Evolutionary conservation across 2,113 vertebrate species (phyloP).

Genomic region (Tachysurus fulvidraco): DNA sequence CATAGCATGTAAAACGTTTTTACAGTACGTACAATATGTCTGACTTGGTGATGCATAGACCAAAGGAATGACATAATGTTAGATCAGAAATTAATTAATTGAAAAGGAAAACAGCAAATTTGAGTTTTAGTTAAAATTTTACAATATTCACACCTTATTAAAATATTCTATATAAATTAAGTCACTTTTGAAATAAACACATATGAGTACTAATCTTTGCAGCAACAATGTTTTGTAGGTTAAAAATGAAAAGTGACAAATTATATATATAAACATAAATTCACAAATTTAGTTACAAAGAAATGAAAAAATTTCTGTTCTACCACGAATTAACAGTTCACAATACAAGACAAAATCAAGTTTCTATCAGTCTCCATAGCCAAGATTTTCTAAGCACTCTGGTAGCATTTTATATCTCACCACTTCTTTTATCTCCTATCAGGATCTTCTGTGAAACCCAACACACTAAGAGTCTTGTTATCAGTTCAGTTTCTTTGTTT

Average conservation of each 20-base stretch:
- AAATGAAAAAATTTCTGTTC: neutral
- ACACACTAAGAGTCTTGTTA: neutral
- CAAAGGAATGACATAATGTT: neutral
- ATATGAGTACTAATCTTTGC: neutral
- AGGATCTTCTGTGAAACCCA: neutral
- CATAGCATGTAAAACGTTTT: slow-evolving; percentile 15
- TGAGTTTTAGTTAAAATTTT: neutral
- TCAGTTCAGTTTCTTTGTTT: neutral
- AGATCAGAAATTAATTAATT: neutral
- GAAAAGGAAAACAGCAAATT: neutral
- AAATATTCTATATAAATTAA: neutral
- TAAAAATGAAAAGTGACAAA: neutral
- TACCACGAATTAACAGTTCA: neutral
- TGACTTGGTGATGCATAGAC: slow-evolving; percentile 22
- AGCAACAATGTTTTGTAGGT: neutral
- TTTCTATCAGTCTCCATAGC: neutral
- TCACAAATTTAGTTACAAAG: neutral
- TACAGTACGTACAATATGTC: slow-evolving; percentile 46
- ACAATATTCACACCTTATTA: neutral
- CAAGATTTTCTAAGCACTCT: neutral
- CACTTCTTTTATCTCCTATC: neutral
- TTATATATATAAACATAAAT: neutral
- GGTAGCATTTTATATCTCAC: neutral
- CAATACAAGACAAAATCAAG: neutral
- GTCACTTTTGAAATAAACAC: neutral